Conservation (phyloP, 1,140 invertebrate genomes). For the Solenopsis fugax region DNA sequence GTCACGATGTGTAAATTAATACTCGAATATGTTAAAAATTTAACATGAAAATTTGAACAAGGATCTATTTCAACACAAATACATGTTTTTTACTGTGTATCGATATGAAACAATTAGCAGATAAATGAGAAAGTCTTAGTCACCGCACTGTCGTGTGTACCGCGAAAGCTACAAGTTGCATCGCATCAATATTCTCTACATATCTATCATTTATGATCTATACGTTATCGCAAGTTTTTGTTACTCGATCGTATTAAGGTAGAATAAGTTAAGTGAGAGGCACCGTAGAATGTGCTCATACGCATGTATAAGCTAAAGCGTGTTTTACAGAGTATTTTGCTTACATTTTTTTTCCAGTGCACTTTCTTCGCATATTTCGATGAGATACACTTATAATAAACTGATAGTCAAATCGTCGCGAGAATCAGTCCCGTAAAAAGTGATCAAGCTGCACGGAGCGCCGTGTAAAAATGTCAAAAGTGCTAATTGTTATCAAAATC, state of each 20-base stretch:
- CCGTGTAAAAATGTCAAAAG: constrained; percentile 48
- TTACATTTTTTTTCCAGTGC: constrained; percentile 40
- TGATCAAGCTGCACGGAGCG: neutral
- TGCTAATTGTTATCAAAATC: constrained; percentile 35
- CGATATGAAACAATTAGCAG: neutral
- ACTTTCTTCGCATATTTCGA: constrained; percentile 53
- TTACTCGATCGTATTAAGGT: constrained; percentile 69
- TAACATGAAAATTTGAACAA: too few relatives aligned
- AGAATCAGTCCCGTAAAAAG: neutral
- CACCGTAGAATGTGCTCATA: constrained; percentile 77
- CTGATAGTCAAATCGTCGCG: constrained; percentile 21
- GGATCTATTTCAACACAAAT: too few relatives aligned
- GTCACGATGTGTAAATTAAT: too few relatives aligned
- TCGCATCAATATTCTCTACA: constrained; percentile 16
- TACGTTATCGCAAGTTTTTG: constrained; percentile 57
- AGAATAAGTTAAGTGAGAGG: constrained; percentile 77
- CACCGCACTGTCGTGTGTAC: neutral
- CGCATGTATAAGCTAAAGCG: constrained; percentile 70
- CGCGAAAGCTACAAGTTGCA: neutral
- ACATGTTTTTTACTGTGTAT: neutral
- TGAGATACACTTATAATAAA: constrained; percentile 59
- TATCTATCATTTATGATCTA: constrained; percentile 51
- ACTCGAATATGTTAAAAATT: too few relatives aligned
- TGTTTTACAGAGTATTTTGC: constrained; percentile 69
- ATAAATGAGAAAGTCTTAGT: constrained; percentile 54